These are phyloP conservation scores for Tetraodon nigroviridis DNA, from an alignment of 2,113 vertebrate genomes.

Conservation along the genomic window DNA sequence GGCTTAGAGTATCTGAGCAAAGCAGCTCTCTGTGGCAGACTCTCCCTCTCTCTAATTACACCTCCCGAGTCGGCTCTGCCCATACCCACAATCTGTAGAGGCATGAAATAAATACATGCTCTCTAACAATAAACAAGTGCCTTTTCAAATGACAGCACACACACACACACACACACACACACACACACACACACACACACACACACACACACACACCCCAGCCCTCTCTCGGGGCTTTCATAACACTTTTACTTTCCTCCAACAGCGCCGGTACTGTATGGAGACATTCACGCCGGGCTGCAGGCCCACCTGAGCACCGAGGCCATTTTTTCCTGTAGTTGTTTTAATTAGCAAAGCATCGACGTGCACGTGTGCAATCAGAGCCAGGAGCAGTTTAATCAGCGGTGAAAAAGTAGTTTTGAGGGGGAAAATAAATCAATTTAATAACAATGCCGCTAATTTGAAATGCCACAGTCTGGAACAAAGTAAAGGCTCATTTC, in stretches of 20 bases:
- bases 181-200: constrained; percentile 53
- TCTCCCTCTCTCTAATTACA: constrained; percentile 74
- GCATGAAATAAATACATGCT: constrained; percentile 78
- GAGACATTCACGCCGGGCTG: too few relatives aligned
- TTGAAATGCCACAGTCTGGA: too few relatives aligned
- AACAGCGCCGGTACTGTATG: not conserved
- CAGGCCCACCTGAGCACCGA: too few relatives aligned
- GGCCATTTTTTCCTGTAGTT: too few relatives aligned
- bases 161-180: constrained; percentile 59
- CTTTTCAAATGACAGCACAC: constrained; percentile 73
- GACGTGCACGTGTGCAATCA: too few relatives aligned
- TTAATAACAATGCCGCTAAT: too few relatives aligned
- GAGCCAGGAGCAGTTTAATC: too few relatives aligned
- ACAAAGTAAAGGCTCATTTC: too few relatives aligned
- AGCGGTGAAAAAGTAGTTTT: too few relatives aligned
- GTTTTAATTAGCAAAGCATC: too few relatives aligned
- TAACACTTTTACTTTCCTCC: constrained; percentile 38
- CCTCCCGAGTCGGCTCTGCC: constrained; percentile 66
- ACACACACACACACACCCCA: constrained; percentile 51
- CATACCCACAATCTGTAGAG: constrained; percentile 75
- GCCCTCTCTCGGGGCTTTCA: constrained; percentile 32
- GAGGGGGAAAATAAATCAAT: too few relatives aligned
- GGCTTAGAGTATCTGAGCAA: constrained; percentile 47
- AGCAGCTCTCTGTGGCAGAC: constrained; percentile 60
- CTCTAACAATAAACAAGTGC: constrained; percentile 78